Base-by-base conservation (phyloP, 2,888 invertebrate species). In the Aleiodes testaceus region DNA sequence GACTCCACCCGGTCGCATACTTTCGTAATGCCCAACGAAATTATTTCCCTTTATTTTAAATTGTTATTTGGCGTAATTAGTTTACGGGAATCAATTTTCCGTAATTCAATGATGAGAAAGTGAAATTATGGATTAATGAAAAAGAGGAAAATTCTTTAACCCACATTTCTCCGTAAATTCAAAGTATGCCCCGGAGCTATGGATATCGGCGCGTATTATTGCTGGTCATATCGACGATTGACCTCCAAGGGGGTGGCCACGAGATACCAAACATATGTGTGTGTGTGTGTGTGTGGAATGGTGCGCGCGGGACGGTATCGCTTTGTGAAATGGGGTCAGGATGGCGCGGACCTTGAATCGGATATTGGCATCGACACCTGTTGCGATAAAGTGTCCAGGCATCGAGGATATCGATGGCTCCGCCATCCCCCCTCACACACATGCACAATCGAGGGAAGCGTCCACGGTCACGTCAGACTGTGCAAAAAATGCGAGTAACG, bases 351-450 rank as follows among this genome's bases (percentile, higher is more conserved):
- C 72, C 76, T 77, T 74, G 75, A 76, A 77, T 76, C 77, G 76
- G 75, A 75, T 77, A 77, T 77, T 75, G 76, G 76, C 75, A 77
- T 77, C 76, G 77, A 77, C 77, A 77, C 77, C 77, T 77, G 77
- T 77, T 77, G 77, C 77, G 75, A 77, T 77, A 74, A 77, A 77
- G 76, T 77, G 76, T 76, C 74, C 75, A 75, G 71, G 73, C 77
- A 75, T 76, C 74, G 73, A 75, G 47, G 75, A 77, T 77, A 76
- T 77, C 77, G 77, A 77, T 77, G 75, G 76, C 69, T 50, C 52
- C 14, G 18, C 20, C n/a, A n/a, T n/a, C n/a, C n/a, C n/a, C n/a
- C n/a, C n/a, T 20, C 18, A 2, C 20, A 14, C 53, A 47, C 55
- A 69, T 18, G 59, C 45, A 65, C 68, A 44, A 69, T 45, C 53